phyloP scores from a whole-genome alignment of 2,113 vertebrate species.

The Toxotes chatareus region DNA sequence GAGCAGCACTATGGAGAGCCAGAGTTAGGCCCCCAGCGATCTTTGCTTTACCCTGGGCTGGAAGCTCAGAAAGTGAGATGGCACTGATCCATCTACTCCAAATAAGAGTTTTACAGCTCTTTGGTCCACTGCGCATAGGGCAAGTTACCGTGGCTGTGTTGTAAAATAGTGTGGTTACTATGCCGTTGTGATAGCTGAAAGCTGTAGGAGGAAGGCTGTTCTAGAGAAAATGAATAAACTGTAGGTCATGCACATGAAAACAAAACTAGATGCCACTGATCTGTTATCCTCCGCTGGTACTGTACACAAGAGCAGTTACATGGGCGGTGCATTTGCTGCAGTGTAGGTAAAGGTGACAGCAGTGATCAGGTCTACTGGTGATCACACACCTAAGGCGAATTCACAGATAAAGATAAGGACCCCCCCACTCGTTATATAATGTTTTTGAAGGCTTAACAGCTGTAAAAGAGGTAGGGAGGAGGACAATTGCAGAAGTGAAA shows the following conservation, averaged over 20 bases:
- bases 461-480: no score
- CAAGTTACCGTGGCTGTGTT: not conserved
- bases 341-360: not conserved
- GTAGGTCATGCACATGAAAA: not conserved
- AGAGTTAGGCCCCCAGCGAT: conserved; percentile 19
- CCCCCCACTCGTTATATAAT: not conserved
- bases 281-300: not conserved
- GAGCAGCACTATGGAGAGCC: conserved; percentile 60
- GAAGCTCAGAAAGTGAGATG: conserved; percentile 14
- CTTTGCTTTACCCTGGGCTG: conserved; percentile 25
- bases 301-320: not conserved
- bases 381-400: not conserved
- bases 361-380: not conserved
- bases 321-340: not conserved
- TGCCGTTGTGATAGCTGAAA: not conserved
- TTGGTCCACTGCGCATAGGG: not conserved
- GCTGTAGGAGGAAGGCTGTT: not conserved
- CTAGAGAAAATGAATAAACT: not conserved
- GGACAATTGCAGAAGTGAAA: not conserved
- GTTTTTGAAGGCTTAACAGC: not conserved
- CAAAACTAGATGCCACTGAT: not conserved
- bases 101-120: conserved; percentile 11
- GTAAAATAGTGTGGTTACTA: conserved; percentile 22
- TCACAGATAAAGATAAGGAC: conserved; percentile 13
- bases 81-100: conserved; percentile 27